Conservation (phyloP, 2,797 vertebrate genomes). For the Parauchenoglanis ngamensis region DNA sequence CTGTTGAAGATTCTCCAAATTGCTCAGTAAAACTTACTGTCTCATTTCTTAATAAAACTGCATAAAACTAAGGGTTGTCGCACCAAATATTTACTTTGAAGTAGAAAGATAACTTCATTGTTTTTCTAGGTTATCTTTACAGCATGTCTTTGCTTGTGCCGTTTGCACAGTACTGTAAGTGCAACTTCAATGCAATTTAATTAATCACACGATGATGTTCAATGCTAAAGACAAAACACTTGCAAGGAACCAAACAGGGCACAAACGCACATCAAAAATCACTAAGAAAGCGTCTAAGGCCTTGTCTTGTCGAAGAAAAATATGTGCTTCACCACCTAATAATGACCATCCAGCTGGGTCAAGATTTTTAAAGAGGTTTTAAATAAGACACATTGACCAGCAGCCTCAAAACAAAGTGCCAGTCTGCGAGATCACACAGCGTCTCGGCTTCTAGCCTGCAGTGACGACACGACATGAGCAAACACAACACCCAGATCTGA, state of each 20-base stretch:
- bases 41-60: no score
- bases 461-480: not conserved
- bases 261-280: not conserved
- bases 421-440: constrained; percentile 9
- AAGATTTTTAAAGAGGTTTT: not conserved
- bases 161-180: not conserved
- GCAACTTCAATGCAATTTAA: not conserved
- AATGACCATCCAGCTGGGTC: not conserved
- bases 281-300: not conserved
- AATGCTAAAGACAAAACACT: not conserved
- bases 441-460: not conserved
- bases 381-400: not conserved
- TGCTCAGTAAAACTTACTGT: no score
- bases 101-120: no score
- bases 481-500: not conserved
- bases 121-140: no score
- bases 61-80: no score
- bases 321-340: not conserved
- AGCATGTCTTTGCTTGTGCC: no score
- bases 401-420: not conserved
- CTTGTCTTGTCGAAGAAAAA: no score
- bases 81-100: no score
- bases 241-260: not conserved
- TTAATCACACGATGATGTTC: not conserved
- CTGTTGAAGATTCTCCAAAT: no score